phyloP scores from a whole-genome alignment of 2,888 invertebrate genomes.

The Microctonus aethiopoides region DNA sequence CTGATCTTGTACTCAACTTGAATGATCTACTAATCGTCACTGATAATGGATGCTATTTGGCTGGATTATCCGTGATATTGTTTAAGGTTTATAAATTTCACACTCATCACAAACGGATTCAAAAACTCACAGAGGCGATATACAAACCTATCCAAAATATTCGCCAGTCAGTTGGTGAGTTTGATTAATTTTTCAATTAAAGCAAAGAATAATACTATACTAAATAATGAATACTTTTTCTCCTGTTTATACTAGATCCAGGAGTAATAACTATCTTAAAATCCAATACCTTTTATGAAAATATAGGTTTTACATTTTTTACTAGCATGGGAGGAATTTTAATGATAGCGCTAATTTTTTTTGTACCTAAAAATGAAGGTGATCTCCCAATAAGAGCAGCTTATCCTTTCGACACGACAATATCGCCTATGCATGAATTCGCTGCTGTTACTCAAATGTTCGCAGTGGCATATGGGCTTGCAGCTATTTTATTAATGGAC shows the following conservation, averaged over 20 bases:
- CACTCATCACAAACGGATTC: conserved; percentile 33
- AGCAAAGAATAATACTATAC: neutral
- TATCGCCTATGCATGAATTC: conserved; percentile 47
- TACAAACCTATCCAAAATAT: conserved; percentile 40
- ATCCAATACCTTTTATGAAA: conserved; percentile 11
- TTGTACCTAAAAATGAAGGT: conserved; percentile 49
- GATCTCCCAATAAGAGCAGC: conserved; percentile 52
- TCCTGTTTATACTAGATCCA: conserved; percentile 6
- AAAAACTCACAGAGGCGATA: conserved; percentile 19
- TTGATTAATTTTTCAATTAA: neutral
- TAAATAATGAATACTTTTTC: neutral
- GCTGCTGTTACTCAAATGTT: conserved; percentile 46
- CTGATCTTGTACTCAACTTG: conserved; percentile 40
- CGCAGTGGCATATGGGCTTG: conserved; percentile 46
- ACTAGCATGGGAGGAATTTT: conserved; percentile 41
- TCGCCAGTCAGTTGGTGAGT: conserved; percentile 44
- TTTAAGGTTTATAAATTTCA: conserved; percentile 47
- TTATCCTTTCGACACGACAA: conserved; percentile 53
- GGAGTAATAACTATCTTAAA: conserved; percentile 1
- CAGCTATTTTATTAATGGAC: conserved; percentile 53
- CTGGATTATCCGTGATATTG: conserved; percentile 48
- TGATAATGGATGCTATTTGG: conserved; percentile 50
- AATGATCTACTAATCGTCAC: conserved; percentile 45
- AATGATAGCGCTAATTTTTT: conserved; percentile 46
- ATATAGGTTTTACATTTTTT: conserved; percentile 38